Base-by-base conservation (phyloP, 2,888 invertebrate genomes). In the Onchidella celtica region DNA sequence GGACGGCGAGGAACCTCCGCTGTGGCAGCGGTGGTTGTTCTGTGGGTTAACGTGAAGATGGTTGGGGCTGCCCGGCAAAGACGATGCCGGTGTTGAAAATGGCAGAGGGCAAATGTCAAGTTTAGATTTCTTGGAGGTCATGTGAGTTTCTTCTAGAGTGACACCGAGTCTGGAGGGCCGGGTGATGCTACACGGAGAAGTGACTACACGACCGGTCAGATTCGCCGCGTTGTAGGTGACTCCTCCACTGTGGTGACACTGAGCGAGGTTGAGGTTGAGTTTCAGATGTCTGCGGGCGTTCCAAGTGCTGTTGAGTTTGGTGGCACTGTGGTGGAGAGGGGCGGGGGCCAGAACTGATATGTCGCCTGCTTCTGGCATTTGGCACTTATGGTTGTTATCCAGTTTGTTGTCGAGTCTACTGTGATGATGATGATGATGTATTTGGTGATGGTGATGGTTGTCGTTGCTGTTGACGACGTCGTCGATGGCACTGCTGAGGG, bases 291-390 rank as follows among this genome's bases (percentile, higher is more conserved):
- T 77, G 2, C 87, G 85, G 57, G 87, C 68, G 59, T 85, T 80
- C 68, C 87, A 73, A 11, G 87, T 69, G 40, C 74, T 72, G 29
- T 85, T 70, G 24, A 80, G 74, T 29, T 68, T 82, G 32, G 69
- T 34, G n/a, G 29, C 24, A 27, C 61, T 59, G 72, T 84, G 85
- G 74, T 83, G 77, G 79, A 86, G 68, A n/a, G 85, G 81, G 59
- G 86, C 82, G 27, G 89, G 90, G 75, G 85, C 86, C 47, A 90
- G 81, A 34, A 91, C 86, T 74, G 90, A 89, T 27, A 91, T 83
- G 73, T 90, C 89, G 55, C 89, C 89, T 9, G 89, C 89, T 79
- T 90, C 91, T 80, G 91, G 91, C 91, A 91, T 91, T 85, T 83
- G 87, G 74, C 68, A 40, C 59, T 47, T 73, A 40, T 38, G 66